Conservation (phyloP, 2,113 vertebrate genomes). For the Peromyscus maniculatus region DNA sequence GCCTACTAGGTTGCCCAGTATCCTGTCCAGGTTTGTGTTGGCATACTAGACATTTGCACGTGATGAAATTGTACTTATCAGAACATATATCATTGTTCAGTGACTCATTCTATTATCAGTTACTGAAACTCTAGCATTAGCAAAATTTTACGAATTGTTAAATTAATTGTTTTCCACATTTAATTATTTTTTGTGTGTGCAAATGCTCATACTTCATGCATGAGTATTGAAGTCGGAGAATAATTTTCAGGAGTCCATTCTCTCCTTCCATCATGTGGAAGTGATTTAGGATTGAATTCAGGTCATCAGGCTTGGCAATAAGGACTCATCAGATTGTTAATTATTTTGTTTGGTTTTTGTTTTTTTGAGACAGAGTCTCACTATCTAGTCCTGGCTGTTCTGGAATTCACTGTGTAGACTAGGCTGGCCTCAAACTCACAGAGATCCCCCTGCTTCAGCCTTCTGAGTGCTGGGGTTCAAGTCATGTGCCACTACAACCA, state of each 20-base stretch:
- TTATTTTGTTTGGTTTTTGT: background rate
- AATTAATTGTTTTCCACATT: background rate
- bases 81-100: background rate
- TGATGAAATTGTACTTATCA: background rate
- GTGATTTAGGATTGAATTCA: background rate
- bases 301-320: background rate
- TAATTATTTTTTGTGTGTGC: background rate
- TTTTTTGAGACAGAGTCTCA: background rate
- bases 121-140: slow-evolving; percentile 4
- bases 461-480: background rate
- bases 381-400: background rate
- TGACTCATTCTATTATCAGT: background rate
- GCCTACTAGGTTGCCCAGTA: background rate
- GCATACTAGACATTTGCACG: no score
- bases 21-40: background rate
- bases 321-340: no score
- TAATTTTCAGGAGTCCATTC: background rate
- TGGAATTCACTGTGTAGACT: background rate
- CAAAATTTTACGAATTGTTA: slow-evolving; percentile 25
- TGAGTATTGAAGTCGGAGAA: background rate
- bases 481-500: background rate
- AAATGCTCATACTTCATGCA: background rate
- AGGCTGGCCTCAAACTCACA: background rate
- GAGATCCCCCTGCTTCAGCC: background rate
- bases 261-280: background rate